A percentile compares a stretch with the other conserved stretches of the same genome.
Evolutionary conservation across 2,888 invertebrate genomes (phyloP).

Genomic region (Taphrorychus bicolor): DNA sequence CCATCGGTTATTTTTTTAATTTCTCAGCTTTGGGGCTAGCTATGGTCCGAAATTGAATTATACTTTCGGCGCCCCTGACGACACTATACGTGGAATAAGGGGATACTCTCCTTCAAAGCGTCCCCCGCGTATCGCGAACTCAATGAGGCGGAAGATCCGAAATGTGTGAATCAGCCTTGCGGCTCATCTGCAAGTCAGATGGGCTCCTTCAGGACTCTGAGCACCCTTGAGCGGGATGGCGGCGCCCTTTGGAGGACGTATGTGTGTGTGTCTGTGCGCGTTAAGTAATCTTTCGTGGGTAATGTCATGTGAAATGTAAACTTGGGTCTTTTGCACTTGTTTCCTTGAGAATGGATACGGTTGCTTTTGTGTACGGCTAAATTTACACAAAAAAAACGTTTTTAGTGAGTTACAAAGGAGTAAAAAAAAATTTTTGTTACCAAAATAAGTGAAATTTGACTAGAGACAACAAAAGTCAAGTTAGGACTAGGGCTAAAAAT

Average conservation of each 20-base stretch:
- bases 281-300: slow-evolving; percentile 34
- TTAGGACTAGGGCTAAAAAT: too few relatives aligned
- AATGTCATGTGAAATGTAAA: slow-evolving; percentile 37
- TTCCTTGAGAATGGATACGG: too few relatives aligned
- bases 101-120: not conserved
- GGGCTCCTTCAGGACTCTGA: slow-evolving; percentile 48
- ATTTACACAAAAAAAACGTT: too few relatives aligned
- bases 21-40: not conserved
- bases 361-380: too few relatives aligned
- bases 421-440: too few relatives aligned
- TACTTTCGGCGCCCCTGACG: not conserved
- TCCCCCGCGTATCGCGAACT: slow-evolving; percentile 43
- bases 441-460: too few relatives aligned
- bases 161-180: slow-evolving; percentile 54
- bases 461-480: too few relatives aligned
- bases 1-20: not conserved
- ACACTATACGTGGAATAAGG: too few relatives aligned
- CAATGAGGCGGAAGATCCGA: slow-evolving; percentile 54
- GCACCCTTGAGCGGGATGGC: slow-evolving; percentile 41
- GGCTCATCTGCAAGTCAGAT: slow-evolving; percentile 57
- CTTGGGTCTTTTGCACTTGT: not conserved
- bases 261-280: slow-evolving; percentile 31
- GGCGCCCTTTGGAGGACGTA: slow-evolving; percentile 30
- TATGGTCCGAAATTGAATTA: not conserved
- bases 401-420: too few relatives aligned